Base-by-base conservation (phyloP, 2,888 invertebrate species). In the Mesochorus sp. region DNA sequence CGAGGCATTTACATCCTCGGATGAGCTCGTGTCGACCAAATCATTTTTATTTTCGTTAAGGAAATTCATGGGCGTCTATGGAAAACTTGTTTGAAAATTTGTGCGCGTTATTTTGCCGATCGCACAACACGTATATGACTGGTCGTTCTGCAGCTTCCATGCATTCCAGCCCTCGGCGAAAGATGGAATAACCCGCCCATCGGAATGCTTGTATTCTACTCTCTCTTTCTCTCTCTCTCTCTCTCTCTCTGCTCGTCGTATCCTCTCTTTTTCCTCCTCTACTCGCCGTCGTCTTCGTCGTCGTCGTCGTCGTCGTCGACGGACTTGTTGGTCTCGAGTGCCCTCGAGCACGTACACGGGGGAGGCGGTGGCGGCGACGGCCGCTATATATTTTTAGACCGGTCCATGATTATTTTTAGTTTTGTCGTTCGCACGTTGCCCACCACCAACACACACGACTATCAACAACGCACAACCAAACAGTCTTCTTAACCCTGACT, bases 361-460 rank as follows among this genome's bases (percentile, higher is more conserved):
- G 34, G 64, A 83, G 80, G 79, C 80, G 82, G 19, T 17, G 10
- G 55, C 19, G 34, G 55, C 44, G 28, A 81, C 78, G 80, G 82
- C 81, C 72, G 72, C 74, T 61, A 47, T 39, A 49, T 90, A 91
- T 91, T 89, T 90, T 89, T 90, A 89, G 88, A 87, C 86, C 85
- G 88, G 88, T 88, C 87, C 87, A 84, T 67, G 85, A 82, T 82
- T 91, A 91, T 91, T 91, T 91, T 91, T 91, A 90, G 90, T 84
- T 81, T 80, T 44, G 82, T 81, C 83, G 84, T 85, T 87, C 87
- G 85, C 88, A 85, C 86, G 84, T 82, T 88, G 84, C 85, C 88
- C 85, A 88, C 86, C 86, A 82, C 84, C 85, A 26, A 39, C 42
- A 19, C 17, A n/a, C 28, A 39, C 8, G 26, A 28, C 49, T 24